Evolutionary conservation across 2,113 vertebrate species (phyloP), one percentile per base, ranked within the genome.

Genomic region (Tor tambroides): DNA sequence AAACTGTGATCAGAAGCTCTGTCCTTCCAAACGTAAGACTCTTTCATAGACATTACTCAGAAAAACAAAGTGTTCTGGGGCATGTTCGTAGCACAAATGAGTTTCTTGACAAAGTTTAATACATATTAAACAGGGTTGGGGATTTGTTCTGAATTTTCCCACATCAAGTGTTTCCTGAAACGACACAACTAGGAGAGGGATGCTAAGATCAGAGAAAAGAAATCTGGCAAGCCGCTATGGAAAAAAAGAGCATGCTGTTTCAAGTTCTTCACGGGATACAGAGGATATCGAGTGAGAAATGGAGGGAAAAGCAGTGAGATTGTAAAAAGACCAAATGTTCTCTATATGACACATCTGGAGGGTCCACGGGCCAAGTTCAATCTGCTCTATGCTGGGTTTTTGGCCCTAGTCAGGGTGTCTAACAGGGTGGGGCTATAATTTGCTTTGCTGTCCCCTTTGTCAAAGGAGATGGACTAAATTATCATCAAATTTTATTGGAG

Each of bases 251-350:
- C 41, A 65, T 77, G 72, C 77, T 86, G 81, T 85, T 89, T 90
- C 77, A 85, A 85, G 86, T 87, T 90, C 80, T 90, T 87, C 86
- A 63, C n/a, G 81, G 86, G 83, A 89, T 87, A 86, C 69, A 78
- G 65, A 85, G 87, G 82, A 90, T 81, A 90, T 90, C 81, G 69
- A 85, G 79, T 81, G 75, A 76, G 74, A 83, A 75, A 56, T 61
- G 84, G 80, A 59, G 79, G 59, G 85, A 77, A 80, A 79, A 84
- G 78, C 74, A 76, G 23, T 82, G 63, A 38, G 63, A 77, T 88
- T 89, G 80, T 88, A 87, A 90, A 88, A 87, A 86, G 85, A 83
- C 83, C 86, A 89, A 91, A 88, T 88, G 75, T 89, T 90, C 78
- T 88, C 79, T 59, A 51, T 85, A 51, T 87, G 51, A 84, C 86